A percentile compares a stretch with the other conserved stretches of the same genome.
These are phyloP conservation scores for Molanna angustata DNA, from an alignment of 2,888 invertebrate genomes.

Conservation along the genomic window DNA sequence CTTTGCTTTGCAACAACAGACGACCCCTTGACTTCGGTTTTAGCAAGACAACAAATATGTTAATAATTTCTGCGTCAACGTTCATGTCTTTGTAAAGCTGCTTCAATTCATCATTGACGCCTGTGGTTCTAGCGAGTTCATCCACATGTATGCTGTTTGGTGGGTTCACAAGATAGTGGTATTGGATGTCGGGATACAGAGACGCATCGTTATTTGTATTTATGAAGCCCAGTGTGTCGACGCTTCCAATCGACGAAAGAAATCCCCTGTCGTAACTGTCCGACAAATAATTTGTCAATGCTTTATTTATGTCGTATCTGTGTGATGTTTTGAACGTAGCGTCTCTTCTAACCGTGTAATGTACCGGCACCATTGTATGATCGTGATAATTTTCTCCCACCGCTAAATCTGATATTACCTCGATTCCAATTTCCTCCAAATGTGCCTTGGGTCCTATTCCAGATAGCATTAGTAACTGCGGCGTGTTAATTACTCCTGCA, in stretches of 20 bases:
- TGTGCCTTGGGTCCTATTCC: slow-evolving; percentile 50
- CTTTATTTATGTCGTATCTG: neutral
- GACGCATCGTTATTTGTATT: slow-evolving; percentile 26
- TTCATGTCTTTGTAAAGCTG: slow-evolving; percentile 32
- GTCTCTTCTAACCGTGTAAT: slow-evolving; percentile 33
- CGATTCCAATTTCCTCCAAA: slow-evolving; percentile 41
- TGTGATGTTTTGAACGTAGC: slow-evolving; percentile 7
- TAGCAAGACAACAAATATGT: slow-evolving; percentile 56
- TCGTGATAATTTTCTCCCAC: slow-evolving; percentile 57
- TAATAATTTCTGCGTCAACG: slow-evolving; percentile 36
- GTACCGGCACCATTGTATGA: slow-evolving; percentile 45
- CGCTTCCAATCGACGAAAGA: slow-evolving; percentile 37
- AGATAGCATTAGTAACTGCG: slow-evolving; percentile 52
- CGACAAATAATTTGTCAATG: slow-evolving; percentile 12
- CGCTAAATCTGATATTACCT: slow-evolving; percentile 42
- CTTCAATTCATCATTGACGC: slow-evolving; percentile 38
- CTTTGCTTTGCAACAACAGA: slow-evolving; percentile 61
- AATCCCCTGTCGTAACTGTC: slow-evolving; percentile 34
- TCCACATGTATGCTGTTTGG: slow-evolving; percentile 22
- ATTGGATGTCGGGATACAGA: slow-evolving; percentile 38
- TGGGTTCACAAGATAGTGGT: slow-evolving; percentile 34
- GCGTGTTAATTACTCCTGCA: slow-evolving; percentile 50
- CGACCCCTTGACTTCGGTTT: slow-evolving; percentile 67
- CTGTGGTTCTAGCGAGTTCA: neutral
- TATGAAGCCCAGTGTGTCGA: slow-evolving; percentile 31